phyloP scores from a whole-genome alignment of 2,888 invertebrate genomes.

The Fabriciana adippe region DNA sequence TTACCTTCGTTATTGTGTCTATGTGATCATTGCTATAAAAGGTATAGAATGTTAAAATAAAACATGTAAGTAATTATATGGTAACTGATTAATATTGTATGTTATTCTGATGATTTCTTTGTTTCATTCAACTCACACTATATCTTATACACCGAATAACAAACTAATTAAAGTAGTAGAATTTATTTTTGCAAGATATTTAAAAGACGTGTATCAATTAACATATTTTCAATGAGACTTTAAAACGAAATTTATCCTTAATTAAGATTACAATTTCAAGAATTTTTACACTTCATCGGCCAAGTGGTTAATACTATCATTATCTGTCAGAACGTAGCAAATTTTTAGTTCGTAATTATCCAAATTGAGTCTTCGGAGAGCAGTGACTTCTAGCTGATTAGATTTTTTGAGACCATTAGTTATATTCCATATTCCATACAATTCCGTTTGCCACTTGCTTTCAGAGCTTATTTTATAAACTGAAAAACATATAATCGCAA shows the following conservation, averaged over 20 bases:
- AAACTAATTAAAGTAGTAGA: neutral
- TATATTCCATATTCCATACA: conserved; percentile 60
- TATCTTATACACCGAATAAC: neutral
- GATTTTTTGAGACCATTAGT: conserved; percentile 49
- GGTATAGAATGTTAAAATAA: conserved; percentile 3
- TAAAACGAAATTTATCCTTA: neutral
- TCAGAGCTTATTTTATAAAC: conserved; percentile 62
- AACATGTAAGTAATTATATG: no score
- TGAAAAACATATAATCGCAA: conserved; percentile 45
- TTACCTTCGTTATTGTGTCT: conserved; percentile 85
- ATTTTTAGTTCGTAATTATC: conserved; percentile 71
- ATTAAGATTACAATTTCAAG: neutral
- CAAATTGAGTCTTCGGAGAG: conserved; percentile 73
- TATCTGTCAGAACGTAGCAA: conserved; percentile 83
- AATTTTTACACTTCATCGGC: conserved; percentile 80
- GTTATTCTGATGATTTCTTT: no score
- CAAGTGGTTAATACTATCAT: conserved; percentile 82
- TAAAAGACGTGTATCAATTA: neutral
- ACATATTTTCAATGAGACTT: neutral
- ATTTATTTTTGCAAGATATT: neutral
- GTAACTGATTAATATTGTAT: no score
- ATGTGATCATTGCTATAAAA: conserved; percentile 65
- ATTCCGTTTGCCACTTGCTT: conserved; percentile 55
- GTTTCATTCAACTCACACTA: no score
- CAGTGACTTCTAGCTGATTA: conserved; percentile 48